Base-by-base conservation (phyloP, 2,113 vertebrate species). In the Lepisosteus osseus region DNA sequence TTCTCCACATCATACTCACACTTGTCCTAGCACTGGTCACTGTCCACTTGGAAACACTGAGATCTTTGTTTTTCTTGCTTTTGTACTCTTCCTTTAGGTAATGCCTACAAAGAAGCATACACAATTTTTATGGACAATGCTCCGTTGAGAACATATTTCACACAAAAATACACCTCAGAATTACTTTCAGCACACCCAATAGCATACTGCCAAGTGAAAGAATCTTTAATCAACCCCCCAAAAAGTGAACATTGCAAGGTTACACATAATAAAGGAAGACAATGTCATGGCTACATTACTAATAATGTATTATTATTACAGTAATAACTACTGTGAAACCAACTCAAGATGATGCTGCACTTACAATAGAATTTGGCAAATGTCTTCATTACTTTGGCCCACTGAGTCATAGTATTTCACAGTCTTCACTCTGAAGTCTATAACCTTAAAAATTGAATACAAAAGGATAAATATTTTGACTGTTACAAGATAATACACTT, bases 31-130 rank as follows among this genome's bases (percentile, higher is more conserved):
- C 75, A 83, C 93, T 96, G 74, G 80, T 85, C 72, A 95, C 80
- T 0, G 80, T 93, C 97, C 97, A 98, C 74, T 94, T 94, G 0
- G 85, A 76, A 63, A 77, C n/a, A 59, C 88, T 84, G n/a, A 97
- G 79, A n/a, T 94, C 92, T 86, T 83, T 76, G 5, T 90, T 92
- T 82, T 93, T 96, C 85, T 94, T 97, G 47, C 74, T 82, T 80
- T 78, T 91, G 79, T 93, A 95, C 85, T 98, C 96, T 69, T 98
- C 94, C 79, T 91, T 92, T 68, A 98, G 82, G 80, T 97, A 97
- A 69, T 87, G 80, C 74, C 96, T 98, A 72, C 76, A 71, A 74
- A 79, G 76, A 80, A 78, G 84, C 65, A 65, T 68, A 59, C 70
- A 75, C 29, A 29, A 29, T 29, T 29, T 29, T 29, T 29, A 29